Percentiles rank a stretch among this genome's conserved stretches.
These are phyloP conservation scores for Lochmaea crataegi DNA, from an alignment of 2,888 invertebrate genomes.

Conservation along the genomic window DNA sequence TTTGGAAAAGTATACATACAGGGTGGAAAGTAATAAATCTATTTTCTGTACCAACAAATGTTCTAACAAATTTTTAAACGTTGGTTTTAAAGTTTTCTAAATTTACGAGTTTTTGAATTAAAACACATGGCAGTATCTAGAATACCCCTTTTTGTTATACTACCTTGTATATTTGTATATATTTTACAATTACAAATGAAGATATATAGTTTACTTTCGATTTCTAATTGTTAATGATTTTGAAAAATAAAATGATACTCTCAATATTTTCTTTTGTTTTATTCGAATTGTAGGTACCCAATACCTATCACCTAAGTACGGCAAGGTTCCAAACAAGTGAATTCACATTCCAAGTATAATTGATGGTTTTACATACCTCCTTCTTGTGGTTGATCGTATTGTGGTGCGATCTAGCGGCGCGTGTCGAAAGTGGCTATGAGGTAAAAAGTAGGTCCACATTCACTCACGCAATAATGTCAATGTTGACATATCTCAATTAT, in stretches of 20 bases:
- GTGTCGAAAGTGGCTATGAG: too few relatives aligned
- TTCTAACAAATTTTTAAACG: conserved; percentile 10
- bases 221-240: conserved; percentile 37
- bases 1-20: conserved; percentile 47
- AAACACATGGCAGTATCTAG: conserved; percentile 32
- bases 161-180: conserved; percentile 44
- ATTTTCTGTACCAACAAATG: conserved; percentile 27
- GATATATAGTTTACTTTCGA: conserved; percentile 38
- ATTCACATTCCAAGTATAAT: too few relatives aligned
- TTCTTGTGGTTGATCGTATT: too few relatives aligned
- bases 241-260: conserved; percentile 32
- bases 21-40: conserved; percentile 39
- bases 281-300: background rate
- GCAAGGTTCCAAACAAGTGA: too few relatives aligned
- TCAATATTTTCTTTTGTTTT: conserved; percentile 12
- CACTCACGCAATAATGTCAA: too few relatives aligned
- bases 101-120: conserved; percentile 22
- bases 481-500: too few relatives aligned
- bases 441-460: too few relatives aligned
- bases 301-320: too few relatives aligned
- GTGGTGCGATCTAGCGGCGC: too few relatives aligned
- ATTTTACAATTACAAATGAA: conserved; percentile 37
- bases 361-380: too few relatives aligned
- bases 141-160: conserved; percentile 30
- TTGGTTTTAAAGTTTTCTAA: conserved; percentile 16